Evolutionary conservation across 2,797 vertebrate species (phyloP), one percentile per base, ranked within the genome.

Genomic region (Knipowitschia caucasica): DNA sequence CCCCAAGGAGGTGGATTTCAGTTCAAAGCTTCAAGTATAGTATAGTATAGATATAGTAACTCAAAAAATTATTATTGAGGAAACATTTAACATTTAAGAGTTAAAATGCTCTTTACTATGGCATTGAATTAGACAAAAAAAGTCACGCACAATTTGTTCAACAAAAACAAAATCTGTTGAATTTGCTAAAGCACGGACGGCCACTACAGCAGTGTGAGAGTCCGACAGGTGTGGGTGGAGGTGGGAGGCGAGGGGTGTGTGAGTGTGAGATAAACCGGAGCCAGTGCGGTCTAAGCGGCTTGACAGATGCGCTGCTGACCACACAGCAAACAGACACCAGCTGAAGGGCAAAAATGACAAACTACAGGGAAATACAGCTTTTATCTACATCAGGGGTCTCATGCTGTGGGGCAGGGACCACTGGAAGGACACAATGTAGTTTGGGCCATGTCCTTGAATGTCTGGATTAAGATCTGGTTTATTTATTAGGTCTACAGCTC

Each of bases 211-310:
- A 20, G 27, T 29, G 21, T 30, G 20, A 12, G 27, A 27, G 17
- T 40, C 21, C 27, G 18, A n/a, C 35, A 59, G 40, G 57, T 52
- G 38, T 29, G 47, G 53, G 38, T 51, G 11, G 6, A 40, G 36
- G 64, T 58, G 59, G 70, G 68, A 34, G 50, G 50, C 56, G 56
- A 38, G 26, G 67, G 56, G 70, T 81, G 79, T 85, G 80, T 15
- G 72, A 57, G 63, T 66, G 56, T 17, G 56, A 83, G 77, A 86
- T 86, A 84, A 85, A 86, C 69, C 71, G 53, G 57, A 65, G 55
- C 47, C 74, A 72, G 77, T 75, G 58, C 77, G 75, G 60, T 69
- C 73, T 74, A 79, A 69, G 73, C 24, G 5, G 64, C 56, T 59
- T 6, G 23, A 57, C 71, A 67, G 69, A 69, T 70, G 65, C 27